phyloP scores from a whole-genome alignment of 2,888 invertebrate genomes.

The Tinea semifulvella region DNA sequence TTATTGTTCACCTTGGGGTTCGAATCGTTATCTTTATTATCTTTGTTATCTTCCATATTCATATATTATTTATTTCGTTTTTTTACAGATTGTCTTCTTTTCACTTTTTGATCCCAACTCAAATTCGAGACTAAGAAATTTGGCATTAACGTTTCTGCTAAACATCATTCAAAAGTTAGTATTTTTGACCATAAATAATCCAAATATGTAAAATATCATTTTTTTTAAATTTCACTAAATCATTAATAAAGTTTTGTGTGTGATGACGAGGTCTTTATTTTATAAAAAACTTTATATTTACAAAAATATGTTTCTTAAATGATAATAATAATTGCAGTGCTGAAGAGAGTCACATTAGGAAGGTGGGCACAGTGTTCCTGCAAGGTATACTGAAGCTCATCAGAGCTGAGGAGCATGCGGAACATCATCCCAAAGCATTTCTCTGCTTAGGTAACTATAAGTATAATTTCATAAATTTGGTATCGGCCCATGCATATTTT shows the following conservation, averaged over 20 bases:
- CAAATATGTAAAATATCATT: too few relatives aligned
- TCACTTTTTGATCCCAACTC: slow-evolving; percentile 85
- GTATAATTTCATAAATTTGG: not conserved
- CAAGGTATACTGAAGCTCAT: slow-evolving; percentile 78
- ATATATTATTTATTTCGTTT: too few relatives aligned
- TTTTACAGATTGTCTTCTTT: slow-evolving; percentile 80
- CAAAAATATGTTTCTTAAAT: not conserved
- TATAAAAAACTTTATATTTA: not conserved
- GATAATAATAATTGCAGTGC: slow-evolving; percentile 53
- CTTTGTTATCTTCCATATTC: not conserved
- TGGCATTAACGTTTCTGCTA: slow-evolving; percentile 83
- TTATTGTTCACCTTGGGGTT: too few relatives aligned
- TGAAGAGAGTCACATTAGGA: slow-evolving; percentile 54
- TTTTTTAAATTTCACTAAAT: too few relatives aligned
- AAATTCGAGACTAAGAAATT: slow-evolving; percentile 81
- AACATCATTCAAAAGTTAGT: slow-evolving; percentile 84
- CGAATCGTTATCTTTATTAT: not conserved
- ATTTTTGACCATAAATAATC: not conserved
- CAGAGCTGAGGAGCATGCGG: slow-evolving; percentile 67
- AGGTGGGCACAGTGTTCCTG: slow-evolving; percentile 76
- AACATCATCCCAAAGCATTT: slow-evolving; percentile 76
- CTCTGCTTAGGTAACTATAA: slow-evolving; percentile 76
- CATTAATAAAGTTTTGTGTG: too few relatives aligned
- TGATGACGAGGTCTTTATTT: too few relatives aligned
- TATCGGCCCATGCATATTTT: not conserved